These are phyloP conservation scores for Euthynnus affinis DNA, from an alignment of 2,797 vertebrate species.

Conservation along the genomic window DNA sequence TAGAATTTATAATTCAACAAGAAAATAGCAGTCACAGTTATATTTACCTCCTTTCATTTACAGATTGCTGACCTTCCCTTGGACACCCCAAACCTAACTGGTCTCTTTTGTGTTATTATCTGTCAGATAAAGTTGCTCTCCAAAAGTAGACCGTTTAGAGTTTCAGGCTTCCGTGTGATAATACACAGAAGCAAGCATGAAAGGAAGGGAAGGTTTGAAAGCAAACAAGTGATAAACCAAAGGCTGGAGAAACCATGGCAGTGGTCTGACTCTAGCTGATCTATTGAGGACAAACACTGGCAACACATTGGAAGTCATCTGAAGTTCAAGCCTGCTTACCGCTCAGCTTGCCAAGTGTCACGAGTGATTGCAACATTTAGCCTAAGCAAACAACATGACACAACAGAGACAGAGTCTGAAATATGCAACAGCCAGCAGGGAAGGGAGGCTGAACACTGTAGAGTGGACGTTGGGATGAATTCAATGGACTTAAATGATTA, in stretches of 20 bases:
- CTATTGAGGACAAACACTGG: conserved; percentile 14
- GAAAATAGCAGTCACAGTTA: not conserved
- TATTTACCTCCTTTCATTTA: conserved; percentile 12
- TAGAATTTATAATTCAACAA: conserved; percentile 21
- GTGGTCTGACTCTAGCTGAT: conserved; percentile 10
- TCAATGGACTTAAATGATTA: conserved; percentile 1
- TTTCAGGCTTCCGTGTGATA: conserved; percentile 17
- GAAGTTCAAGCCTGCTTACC: conserved; percentile 32
- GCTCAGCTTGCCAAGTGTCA: conserved; percentile 17
- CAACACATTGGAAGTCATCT: conserved; percentile 28
- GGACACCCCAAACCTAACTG: conserved; percentile 1
- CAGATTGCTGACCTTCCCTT: conserved; percentile 26
- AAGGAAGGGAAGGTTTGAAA: conserved; percentile 10
- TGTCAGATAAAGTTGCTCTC: conserved; percentile 6
- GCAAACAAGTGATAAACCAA: conserved; percentile 14
- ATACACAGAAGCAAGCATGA: conserved; percentile 12
- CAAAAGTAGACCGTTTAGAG: not conserved
- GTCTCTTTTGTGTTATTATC: conserved; percentile 23
- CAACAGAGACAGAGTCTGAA: not conserved
- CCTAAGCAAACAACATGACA: conserved; percentile 5
- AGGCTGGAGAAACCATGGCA: conserved; percentile 3
- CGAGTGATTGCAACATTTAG: conserved; percentile 8
- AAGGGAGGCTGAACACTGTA: conserved; percentile 1
- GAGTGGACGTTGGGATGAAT: conserved; percentile 8
- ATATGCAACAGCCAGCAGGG: not conserved